phyloP scores from a whole-genome alignment of 2,888 invertebrate genomes.

The Nasonovia ribisnigri region DNA sequence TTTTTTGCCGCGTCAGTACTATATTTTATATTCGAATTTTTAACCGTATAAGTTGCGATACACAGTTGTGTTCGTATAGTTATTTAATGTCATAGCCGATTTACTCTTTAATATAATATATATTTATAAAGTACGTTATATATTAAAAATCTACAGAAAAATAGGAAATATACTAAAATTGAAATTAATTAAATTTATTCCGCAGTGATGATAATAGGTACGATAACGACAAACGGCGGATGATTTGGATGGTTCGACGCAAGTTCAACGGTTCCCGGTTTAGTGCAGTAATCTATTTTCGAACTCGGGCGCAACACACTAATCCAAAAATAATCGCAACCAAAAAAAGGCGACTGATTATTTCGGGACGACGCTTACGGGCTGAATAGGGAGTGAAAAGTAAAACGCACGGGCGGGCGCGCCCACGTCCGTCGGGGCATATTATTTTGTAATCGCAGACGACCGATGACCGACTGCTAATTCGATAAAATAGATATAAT shows the following conservation, averaged over 20 bases:
- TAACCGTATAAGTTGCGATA: background rate
- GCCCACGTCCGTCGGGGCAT: background rate
- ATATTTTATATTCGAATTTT: background rate
- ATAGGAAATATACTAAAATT: background rate
- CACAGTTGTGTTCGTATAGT: background rate
- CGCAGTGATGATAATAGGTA: background rate
- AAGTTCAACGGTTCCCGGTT: background rate
- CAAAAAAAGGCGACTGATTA: slow-evolving; percentile 38
- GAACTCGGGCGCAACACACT: slow-evolving; percentile 17
- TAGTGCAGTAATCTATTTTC: slow-evolving; percentile 44
- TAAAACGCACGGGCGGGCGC: background rate
- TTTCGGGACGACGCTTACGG: slow-evolving; percentile 2
- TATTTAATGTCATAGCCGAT: background rate
- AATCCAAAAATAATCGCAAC: slow-evolving; percentile 57
- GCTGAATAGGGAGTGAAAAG: slow-evolving; percentile 30
- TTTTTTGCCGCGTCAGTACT: background rate
- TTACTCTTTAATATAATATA: background rate
- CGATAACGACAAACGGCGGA: background rate
- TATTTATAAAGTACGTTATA: background rate
- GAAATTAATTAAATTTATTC: background rate
- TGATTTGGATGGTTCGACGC: background rate
- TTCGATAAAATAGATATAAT: background rate
- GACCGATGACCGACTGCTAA: background rate
- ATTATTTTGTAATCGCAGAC: background rate
- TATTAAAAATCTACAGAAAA: background rate